Evolutionary conservation across 2,797 vertebrate genomes (phyloP).

Genomic region (Myripristis jacobus): DNA sequence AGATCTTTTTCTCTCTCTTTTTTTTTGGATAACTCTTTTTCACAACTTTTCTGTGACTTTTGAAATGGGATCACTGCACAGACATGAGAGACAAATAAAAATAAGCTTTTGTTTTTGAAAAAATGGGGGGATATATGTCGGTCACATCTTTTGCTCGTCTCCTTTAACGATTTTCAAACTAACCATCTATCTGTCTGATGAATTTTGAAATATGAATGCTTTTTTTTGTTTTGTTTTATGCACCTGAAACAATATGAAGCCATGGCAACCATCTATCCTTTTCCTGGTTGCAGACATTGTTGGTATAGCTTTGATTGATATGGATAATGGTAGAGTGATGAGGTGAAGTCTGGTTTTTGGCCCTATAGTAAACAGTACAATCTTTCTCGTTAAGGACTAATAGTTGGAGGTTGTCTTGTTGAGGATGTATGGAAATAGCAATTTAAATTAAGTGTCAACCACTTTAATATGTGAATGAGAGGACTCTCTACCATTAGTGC

Average conservation of each 20-base stretch:
- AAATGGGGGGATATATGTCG: constrained; percentile 33
- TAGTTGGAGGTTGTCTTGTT: constrained; percentile 8
- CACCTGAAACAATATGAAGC: constrained; percentile 59
- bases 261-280: constrained; percentile 58
- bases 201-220: constrained; percentile 31
- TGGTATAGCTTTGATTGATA: constrained; percentile 17
- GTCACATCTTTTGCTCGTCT: constrained; percentile 35
- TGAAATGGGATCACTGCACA: constrained; percentile 1
- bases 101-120: constrained; percentile 16
- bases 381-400: background rate
- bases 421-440: constrained; percentile 8
- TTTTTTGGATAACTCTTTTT: constrained; percentile 30
- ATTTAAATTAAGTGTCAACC: constrained; percentile 32
- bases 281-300: constrained; percentile 34
- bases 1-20: constrained; percentile 8
- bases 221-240: constrained; percentile 30
- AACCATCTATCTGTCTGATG: constrained; percentile 35
- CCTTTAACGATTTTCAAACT: constrained; percentile 31
- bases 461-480: constrained; percentile 24
- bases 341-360: constrained; percentile 25
- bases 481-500: constrained; percentile 18
- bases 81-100: constrained; percentile 20
- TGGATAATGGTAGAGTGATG: constrained; percentile 10
- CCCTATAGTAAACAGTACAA: constrained; percentile 2
- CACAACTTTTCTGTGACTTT: constrained; percentile 23